These are phyloP conservation scores for Barbus barbus DNA, from an alignment of 2,113 vertebrate genomes.

Conservation along the genomic window DNA sequence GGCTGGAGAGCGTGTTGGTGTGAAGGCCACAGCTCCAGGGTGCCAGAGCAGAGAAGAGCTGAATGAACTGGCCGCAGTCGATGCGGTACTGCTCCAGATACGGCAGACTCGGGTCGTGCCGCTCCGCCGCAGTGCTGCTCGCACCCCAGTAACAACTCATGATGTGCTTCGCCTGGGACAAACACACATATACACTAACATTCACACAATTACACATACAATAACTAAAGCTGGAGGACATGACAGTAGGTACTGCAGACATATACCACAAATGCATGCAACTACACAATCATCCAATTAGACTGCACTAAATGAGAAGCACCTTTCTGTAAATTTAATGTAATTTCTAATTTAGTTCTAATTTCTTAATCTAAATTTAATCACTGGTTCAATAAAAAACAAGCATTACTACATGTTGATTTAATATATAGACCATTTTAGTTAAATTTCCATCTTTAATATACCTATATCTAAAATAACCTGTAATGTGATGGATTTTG, in stretches of 20 bases:
- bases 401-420: too few relatives aligned
- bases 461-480: too few relatives aligned
- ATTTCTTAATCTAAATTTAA: too few relatives aligned
- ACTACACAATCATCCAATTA: background rate
- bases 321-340: too few relatives aligned
- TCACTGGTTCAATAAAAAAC: too few relatives aligned
- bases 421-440: too few relatives aligned
- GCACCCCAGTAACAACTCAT: slow-evolving; percentile 95
- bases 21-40: slow-evolving; percentile 89
- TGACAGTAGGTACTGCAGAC: background rate
- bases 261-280: background rate
- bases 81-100: slow-evolving; percentile 98
- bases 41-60: slow-evolving; percentile 82
- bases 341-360: too few relatives aligned
- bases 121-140: slow-evolving; percentile 73
- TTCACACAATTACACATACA: background rate
- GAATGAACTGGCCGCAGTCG: slow-evolving; percentile 83
- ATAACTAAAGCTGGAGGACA: background rate
- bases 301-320: background rate
- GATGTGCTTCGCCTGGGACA: slow-evolving; percentile 88
- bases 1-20: slow-evolving; percentile 78
- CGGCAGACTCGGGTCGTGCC: slow-evolving; percentile 90
- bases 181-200: background rate
- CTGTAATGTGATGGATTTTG: too few relatives aligned
- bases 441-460: too few relatives aligned